Evolutionary conservation across 2,797 vertebrate genomes (phyloP), one percentile per base, ranked within the genome.

Genomic region (Mormyrus proboscirostris): DNA sequence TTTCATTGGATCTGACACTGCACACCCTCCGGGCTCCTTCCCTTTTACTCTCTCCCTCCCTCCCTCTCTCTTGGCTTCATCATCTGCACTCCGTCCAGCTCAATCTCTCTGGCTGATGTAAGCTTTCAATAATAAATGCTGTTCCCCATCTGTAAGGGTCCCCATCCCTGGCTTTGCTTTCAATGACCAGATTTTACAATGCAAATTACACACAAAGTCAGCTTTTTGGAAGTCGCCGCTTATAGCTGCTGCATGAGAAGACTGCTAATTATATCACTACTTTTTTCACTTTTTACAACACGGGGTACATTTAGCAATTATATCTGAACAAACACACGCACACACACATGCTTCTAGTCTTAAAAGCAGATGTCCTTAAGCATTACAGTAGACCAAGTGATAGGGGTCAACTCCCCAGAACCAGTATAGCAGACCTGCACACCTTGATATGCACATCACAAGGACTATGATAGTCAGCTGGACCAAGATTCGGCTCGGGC

Each of bases 1-100:
- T 90, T 93, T 93, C 89, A 88, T 65, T 29, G 73, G 92, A 93
- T 93, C 93, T 95, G 94, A 95, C 94, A 93, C 91, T 91, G 93
- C 91, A 92, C 91, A 93, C 89, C 90, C 89, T 87, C 86, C 89
- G 91, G 91, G 90, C 89, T 92, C 90, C 79, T 91, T 90, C 86
- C 90, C 88, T 38, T 86, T 93, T 91, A 91, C 82, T 53, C 49
- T 79, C 88, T 90, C 90, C 90, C 57, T 88, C 84, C 88, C 59
- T 76, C 82, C 88, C 22, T 88, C 59, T 69, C 73, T 44, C 38
- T 79, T 7, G 38, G 73, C 73, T n/a, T 44, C 14, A 41, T 79
- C 73, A 41, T 79, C 73, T 44, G 33, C 41, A 79, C 73, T 79
- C 38, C n/a, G 19, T 79, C 73, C 16, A n/a, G 73, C 73, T 79